phyloP scores from a whole-genome alignment of 1,140 invertebrate genomes.

The Zaprionus africanus region DNA sequence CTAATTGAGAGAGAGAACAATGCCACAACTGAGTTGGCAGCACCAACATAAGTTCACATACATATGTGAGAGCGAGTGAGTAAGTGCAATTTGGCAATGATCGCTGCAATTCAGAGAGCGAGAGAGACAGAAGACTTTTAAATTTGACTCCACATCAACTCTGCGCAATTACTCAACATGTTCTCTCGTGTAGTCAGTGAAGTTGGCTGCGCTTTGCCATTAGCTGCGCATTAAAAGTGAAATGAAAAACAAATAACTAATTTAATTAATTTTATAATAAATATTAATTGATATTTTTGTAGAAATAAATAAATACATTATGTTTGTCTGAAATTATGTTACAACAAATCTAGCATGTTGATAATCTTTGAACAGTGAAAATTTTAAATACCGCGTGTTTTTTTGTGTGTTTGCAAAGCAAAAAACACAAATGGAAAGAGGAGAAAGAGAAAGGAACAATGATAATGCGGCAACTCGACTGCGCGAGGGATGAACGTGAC shows the following conservation, averaged over 20 bases:
- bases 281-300: not conserved
- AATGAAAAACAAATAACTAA: not conserved
- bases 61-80: not conserved
- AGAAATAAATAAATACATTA: not conserved
- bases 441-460: not conserved
- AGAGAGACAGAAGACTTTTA: not conserved
- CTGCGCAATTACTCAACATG: not conserved
- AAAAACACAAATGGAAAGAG: not conserved
- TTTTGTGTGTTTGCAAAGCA: not conserved
- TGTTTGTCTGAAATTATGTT: too few relatives aligned
- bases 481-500: conserved; percentile 6
- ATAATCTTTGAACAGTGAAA: not conserved
- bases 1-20: too few relatives aligned
- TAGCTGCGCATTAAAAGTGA: not conserved
- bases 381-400: not conserved
- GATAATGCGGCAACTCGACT: not conserved
- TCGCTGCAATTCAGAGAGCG: not conserved
- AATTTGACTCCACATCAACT: not conserved
- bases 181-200: too few relatives aligned
- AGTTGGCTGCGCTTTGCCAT: not conserved
- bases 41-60: too few relatives aligned
- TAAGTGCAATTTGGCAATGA: not conserved
- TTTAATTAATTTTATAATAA: not conserved
- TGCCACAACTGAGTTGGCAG: too few relatives aligned
- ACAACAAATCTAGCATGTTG: not conserved